Conservation (phyloP, 2,888 invertebrate genomes). For the Eilema depressum region DNA sequence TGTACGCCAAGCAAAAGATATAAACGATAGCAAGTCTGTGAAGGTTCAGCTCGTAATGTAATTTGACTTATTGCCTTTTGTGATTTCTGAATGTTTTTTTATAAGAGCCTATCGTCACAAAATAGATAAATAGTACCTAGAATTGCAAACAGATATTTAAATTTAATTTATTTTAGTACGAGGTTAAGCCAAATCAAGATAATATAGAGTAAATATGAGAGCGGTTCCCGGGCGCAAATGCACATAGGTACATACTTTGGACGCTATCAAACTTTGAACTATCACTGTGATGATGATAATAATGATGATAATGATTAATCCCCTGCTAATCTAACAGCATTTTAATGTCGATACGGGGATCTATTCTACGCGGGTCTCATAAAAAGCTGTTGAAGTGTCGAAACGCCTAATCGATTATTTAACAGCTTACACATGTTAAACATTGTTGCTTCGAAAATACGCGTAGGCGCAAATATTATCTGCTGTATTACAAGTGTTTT, state of each 20-base stretch:
- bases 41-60: too few relatives aligned
- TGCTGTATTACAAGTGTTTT: not conserved
- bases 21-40: too few relatives aligned
- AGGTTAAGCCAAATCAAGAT: too few relatives aligned
- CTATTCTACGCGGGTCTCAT: not conserved
- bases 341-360: not conserved
- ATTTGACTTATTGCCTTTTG: too few relatives aligned
- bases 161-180: too few relatives aligned
- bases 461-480: constrained; percentile 22
- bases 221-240: not conserved
- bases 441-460: constrained; percentile 32
- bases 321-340: not conserved
- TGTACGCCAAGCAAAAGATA: too few relatives aligned
- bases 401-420: constrained; percentile 31
- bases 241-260: not conserved
- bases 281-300: not conserved
- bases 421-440: constrained; percentile 14
- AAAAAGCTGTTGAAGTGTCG: not conserved
- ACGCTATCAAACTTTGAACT: not conserved
- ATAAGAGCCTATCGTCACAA: too few relatives aligned
- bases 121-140: too few relatives aligned
- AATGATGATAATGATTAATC: not conserved
- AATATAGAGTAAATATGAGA: too few relatives aligned
- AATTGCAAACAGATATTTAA: too few relatives aligned
- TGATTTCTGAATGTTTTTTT: too few relatives aligned